Conservation (phyloP, 2,888 invertebrate genomes). For the Onchidella celtica region DNA sequence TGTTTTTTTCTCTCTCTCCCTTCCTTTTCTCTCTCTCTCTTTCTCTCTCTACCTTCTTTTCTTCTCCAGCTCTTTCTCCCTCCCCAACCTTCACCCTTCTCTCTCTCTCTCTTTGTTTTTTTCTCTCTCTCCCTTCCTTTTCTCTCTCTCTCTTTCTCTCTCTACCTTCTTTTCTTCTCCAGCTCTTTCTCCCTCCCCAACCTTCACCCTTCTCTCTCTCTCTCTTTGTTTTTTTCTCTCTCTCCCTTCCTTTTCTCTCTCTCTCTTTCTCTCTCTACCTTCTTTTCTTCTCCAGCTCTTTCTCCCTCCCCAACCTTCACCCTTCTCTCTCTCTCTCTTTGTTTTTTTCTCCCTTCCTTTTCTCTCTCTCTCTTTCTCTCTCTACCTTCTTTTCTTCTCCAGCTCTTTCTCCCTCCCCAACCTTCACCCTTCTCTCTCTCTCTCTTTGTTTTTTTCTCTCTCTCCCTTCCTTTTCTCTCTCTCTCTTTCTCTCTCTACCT, state of each 20-base stretch:
- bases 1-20: neutral
- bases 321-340: neutral
- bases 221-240: neutral
- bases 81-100: neutral
- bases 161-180: neutral
- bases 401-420: no score
- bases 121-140: slow-evolving; percentile 5
- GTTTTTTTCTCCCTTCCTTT: neutral
- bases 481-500: no score
- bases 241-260: neutral
- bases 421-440: no score
- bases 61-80: neutral
- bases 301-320: no score
- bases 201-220: neutral
- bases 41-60: neutral
- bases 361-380: neutral
- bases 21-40: neutral
- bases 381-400: no score
- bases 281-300: neutral
- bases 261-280: neutral
- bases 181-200: neutral
- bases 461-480: no score
- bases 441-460: no score
- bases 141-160: neutral
- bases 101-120: neutral